Evolutionary conservation across 2,797 vertebrate genomes (phyloP).

Genomic region (Salmo trutta): DNA sequence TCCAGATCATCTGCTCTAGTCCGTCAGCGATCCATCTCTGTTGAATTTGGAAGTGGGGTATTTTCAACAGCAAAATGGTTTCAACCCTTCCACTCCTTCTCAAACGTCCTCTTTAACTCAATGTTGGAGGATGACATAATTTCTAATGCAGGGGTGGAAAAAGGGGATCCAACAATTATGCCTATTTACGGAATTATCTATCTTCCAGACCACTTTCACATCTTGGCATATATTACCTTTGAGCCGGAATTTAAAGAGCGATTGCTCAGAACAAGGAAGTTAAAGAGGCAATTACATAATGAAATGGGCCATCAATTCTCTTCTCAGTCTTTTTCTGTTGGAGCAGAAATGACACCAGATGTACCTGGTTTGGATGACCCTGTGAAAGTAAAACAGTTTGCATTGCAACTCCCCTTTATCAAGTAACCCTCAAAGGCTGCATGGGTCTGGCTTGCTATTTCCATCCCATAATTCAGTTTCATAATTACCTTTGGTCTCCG

Average conservation of each 20-base stretch:
- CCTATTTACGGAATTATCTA: conserved; percentile 77
- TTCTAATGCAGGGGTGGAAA: conserved; percentile 64
- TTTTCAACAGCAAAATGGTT: conserved; percentile 37
- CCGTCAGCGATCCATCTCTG: conserved; percentile 39
- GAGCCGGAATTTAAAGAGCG: conserved; percentile 78
- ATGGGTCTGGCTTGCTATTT: conserved; percentile 69
- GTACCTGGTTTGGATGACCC: conserved; percentile 72
- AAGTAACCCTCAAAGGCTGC: conserved; percentile 60
- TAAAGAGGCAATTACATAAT: conserved; percentile 82
- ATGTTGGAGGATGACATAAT: conserved; percentile 66
- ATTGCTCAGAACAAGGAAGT: conserved; percentile 77
- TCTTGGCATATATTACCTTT: conserved; percentile 73
- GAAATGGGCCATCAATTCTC: conserved; percentile 79
- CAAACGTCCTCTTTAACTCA: conserved; percentile 33
- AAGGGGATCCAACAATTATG: conserved; percentile 76
- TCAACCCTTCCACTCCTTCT: conserved; percentile 48
- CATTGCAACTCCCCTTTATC: conserved; percentile 75
- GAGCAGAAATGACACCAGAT: conserved; percentile 75
- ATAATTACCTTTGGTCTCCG: conserved; percentile 83
- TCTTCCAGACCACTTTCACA: conserved; percentile 70
- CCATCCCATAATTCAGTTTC: conserved; percentile 68
- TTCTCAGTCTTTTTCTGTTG: conserved; percentile 68
- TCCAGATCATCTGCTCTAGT: conserved; percentile 7
- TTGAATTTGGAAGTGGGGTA: conserved; percentile 38
- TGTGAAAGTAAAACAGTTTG: conserved; percentile 77